A percentile compares a stretch with the other conserved stretches of the same genome.
These are phyloP conservation scores for Spodoptera littoralis DNA, from an alignment of 2,888 invertebrate species.

Conservation along the genomic window DNA sequence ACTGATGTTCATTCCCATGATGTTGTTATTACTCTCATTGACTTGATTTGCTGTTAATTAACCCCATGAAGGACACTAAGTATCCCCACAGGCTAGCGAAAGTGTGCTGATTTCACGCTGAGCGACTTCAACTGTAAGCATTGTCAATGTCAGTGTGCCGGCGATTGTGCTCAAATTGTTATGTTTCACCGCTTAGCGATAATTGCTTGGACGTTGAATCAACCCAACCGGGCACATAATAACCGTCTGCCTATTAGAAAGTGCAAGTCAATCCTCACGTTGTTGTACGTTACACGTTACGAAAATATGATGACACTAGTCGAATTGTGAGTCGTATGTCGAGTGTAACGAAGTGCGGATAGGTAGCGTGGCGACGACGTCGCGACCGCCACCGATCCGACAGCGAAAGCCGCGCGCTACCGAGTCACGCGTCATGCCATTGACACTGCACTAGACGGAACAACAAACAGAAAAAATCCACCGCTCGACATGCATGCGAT, in stretches of 20 bases:
- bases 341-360: slow-evolving; percentile 66
- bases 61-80: slow-evolving; percentile 20
- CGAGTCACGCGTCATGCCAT: slow-evolving; percentile 79
- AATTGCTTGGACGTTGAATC: slow-evolving; percentile 69
- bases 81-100: slow-evolving; percentile 58
- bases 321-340: slow-evolving; percentile 65
- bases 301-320: slow-evolving; percentile 62
- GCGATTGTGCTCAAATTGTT: slow-evolving; percentile 73
- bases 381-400: slow-evolving; percentile 57
- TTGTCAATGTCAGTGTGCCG: slow-evolving; percentile 75
- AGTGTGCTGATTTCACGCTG: slow-evolving; percentile 64
- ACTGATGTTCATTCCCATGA: background rate
- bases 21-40: background rate
- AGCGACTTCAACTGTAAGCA: slow-evolving; percentile 69
- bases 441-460: slow-evolving; percentile 81
- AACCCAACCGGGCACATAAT: slow-evolving; percentile 67
- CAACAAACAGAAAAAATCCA: slow-evolving; percentile 64
- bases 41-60: slow-evolving; percentile 1
- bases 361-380: slow-evolving; percentile 56
- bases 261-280: slow-evolving; percentile 65
- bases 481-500: slow-evolving; percentile 74
- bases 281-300: slow-evolving; percentile 47
- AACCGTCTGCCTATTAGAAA: slow-evolving; percentile 71
- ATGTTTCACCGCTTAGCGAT: slow-evolving; percentile 74
- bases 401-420: slow-evolving; percentile 80